A percentile compares a stretch with the other conserved stretches of the same genome.
Conservation (phyloP, 2,797 vertebrate species). For the Coranthus polyacanthus region DNA sequence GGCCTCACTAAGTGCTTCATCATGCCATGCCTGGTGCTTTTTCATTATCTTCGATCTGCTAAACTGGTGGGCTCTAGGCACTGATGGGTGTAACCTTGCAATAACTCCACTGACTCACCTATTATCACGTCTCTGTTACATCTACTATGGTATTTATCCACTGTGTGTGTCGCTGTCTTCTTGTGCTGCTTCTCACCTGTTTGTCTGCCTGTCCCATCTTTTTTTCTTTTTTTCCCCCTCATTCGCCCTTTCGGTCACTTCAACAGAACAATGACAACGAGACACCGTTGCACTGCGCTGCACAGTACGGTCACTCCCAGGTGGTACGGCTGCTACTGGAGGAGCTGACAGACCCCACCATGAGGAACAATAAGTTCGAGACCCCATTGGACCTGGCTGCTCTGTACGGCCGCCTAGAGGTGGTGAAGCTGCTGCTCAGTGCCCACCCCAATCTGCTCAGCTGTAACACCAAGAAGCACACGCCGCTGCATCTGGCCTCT, state of each 20-base stretch:
- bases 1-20: constrained; percentile 34
- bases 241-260: not conserved
- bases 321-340: constrained; percentile 96
- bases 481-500: constrained; percentile 94
- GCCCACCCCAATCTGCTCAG: constrained; percentile 97
- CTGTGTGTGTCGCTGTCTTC: not conserved
- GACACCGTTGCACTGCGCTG: constrained; percentile 96
- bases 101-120: constrained; percentile 21
- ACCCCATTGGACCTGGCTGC: constrained; percentile 97
- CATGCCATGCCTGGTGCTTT: constrained; percentile 35
- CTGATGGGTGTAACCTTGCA: constrained; percentile 38
- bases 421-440: constrained; percentile 94
- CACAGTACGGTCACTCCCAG: constrained; percentile 95
- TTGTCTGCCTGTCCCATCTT: not conserved
- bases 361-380: constrained; percentile 98
- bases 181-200: constrained; percentile 31
- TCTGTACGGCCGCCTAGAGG: constrained; percentile 95
- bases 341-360: constrained; percentile 98
- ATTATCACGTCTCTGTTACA: constrained; percentile 7
- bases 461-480: constrained; percentile 97
- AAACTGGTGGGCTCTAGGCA: constrained; percentile 33
- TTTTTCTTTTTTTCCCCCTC: not conserved
- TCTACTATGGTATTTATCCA: not conserved
- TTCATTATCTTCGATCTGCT: constrained; percentile 48
- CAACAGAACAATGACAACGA: constrained; percentile 98